phyloP scores from a whole-genome alignment of 2,888 invertebrate genomes.

The Gnatocerus cornutus region DNA sequence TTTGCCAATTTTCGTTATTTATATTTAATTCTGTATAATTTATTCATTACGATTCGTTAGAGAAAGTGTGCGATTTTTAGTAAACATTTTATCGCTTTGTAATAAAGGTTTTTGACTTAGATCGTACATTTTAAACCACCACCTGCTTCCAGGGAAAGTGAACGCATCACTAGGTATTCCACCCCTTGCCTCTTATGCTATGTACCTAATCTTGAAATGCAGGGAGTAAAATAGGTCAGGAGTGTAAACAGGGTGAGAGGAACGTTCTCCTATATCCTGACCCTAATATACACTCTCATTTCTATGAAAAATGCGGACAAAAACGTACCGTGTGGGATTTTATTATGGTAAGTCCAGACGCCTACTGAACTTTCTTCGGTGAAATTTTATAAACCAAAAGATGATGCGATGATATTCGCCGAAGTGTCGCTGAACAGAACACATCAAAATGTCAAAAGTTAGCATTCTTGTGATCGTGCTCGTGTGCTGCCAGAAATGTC shows the following conservation, averaged over 20 bases:
- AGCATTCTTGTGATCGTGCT: slow-evolving; percentile 37
- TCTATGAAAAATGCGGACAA: slow-evolving; percentile 26
- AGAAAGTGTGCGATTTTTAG: slow-evolving; percentile 40
- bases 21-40: slow-evolving; percentile 41
- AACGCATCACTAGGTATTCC: neutral
- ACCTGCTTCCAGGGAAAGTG: neutral
- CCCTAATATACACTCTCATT: slow-evolving; percentile 16
- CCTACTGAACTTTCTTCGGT: slow-evolving; percentile 59
- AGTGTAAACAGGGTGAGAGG: slow-evolving; percentile 16
- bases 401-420: slow-evolving; percentile 22
- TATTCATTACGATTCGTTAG: slow-evolving; percentile 49
- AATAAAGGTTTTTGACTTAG: slow-evolving; percentile 2
- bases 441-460: slow-evolving; percentile 38
- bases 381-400: slow-evolving; percentile 53
- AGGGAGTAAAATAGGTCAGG: slow-evolving; percentile 46
- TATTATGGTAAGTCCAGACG: slow-evolving; percentile 54
- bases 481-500: slow-evolving; percentile 12
- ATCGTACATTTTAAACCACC: slow-evolving; percentile 26
- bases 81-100: slow-evolving; percentile 1
- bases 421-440: slow-evolving; percentile 19
- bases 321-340: slow-evolving; percentile 27
- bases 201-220: slow-evolving; percentile 38
- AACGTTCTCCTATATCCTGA: slow-evolving; percentile 7
- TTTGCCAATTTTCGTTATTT: slow-evolving; percentile 24
- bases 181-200: slow-evolving; percentile 30